Base-by-base conservation (phyloP, 1,140 invertebrate genomes). In the Parapsyche elsis region DNA sequence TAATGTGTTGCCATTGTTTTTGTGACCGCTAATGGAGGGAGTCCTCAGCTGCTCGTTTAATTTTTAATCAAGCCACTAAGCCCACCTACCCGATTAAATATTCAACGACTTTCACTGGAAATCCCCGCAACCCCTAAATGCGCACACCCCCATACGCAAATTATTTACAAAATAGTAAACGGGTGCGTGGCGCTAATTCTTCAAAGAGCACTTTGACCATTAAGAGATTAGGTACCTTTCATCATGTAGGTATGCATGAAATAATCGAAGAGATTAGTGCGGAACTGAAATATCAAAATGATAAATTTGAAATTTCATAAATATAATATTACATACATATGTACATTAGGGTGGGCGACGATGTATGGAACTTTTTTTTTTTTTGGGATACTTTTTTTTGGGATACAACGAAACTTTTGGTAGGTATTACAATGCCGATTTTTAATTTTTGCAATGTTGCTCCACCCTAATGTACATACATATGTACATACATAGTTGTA, bases 1-100 rank as follows among this genome's bases (percentile, higher is more conserved):
- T 57, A 78, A 71, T 78, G 77, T 78, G 77, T n/a, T 57, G 77
- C 67, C 77, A 71, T 71, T 71, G 77, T 78, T 78, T 78, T 78
- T 78, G 77, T 57, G 77, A 45, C 67, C 67, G 30, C 61, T 78
- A 78, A 78, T 78, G 77, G 77, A 78, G 75, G 75, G 75, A 26
- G 77, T 78, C 77, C 77, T 78, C 77, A 78, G 61, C 67, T 78
- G 77, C 46, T 44, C 44, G 44, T 78, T 78, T 71, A 78, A 78
- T 78, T 78, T 78, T 78, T 78, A 71, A 78, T 78, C 77, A 77
- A 77, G 19, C 71, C 71, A 73, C 71, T 49, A 45, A 73, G 24
- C 75, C 75, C 49, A 61, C 74, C 75, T 38, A 53, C 75, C 53
- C 57, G 10, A 24, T 57, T 30, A 77, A 77, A 77, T 77, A 77